Conservation (phyloP, 2,113 vertebrate genomes). For the Gobius niger region DNA sequence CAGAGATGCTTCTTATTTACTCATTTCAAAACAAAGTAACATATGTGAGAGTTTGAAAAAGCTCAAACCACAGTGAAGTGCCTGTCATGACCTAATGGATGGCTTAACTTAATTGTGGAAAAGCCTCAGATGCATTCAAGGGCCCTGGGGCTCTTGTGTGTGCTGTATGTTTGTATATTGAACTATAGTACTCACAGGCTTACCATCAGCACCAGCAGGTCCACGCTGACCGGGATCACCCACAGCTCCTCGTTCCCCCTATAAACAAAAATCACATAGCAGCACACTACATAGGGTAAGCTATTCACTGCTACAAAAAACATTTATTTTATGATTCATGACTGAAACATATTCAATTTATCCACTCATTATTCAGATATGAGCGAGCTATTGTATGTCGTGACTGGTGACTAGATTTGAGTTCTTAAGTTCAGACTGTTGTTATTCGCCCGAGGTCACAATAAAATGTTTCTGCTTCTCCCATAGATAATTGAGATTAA, state of each 20-base stretch:
- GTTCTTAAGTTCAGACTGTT: neutral
- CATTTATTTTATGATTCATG: too few relatives aligned
- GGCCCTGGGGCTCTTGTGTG: conserved; percentile 36
- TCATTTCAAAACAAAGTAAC: conserved; percentile 36
- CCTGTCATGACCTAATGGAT: conserved; percentile 23
- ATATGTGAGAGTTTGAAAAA: conserved; percentile 26
- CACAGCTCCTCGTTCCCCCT: conserved; percentile 86
- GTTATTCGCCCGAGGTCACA: neutral
- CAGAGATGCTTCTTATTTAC: conserved; percentile 38
- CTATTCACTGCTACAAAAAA: too few relatives aligned
- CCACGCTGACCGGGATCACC: conserved; percentile 86
- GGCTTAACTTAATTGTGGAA: conserved; percentile 22
- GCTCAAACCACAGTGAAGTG: conserved; percentile 34
- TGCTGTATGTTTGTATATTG: conserved; percentile 76
- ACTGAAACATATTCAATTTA: too few relatives aligned
- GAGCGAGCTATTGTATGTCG: neutral
- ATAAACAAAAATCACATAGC: conserved; percentile 22
- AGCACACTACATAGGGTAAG: neutral
- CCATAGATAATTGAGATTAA: neutral
- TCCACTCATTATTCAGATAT: too few relatives aligned
- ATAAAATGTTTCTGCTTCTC: neutral
- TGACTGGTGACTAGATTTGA: neutral
- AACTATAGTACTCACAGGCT: conserved; percentile 99
- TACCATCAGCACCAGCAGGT: conserved; percentile 97
- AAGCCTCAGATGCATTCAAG: conserved; percentile 28